Evolutionary conservation across 2,113 vertebrate species (phyloP), one percentile per base, ranked within the genome.

Genomic region (Xenopus borealis): DNA sequence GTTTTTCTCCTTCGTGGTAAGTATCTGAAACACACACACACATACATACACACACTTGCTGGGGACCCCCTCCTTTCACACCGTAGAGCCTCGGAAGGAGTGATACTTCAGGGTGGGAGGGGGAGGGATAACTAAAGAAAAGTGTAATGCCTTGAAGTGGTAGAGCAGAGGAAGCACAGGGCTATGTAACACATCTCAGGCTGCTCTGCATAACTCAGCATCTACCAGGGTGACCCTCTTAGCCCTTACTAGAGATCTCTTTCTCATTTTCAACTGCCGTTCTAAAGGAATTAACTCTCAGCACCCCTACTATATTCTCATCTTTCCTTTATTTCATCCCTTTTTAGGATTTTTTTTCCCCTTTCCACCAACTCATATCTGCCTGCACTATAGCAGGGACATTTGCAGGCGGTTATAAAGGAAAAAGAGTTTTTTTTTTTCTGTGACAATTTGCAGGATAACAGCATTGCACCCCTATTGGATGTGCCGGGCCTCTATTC

Each of bases 141-240:
- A 70, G 66, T 69, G 74, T 70, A 70, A 70, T 63, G 66, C 74
- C 74, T 76, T 76, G 74, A 76, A 76, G 74, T 76, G 74, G 74
- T 70, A 70, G 74, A 70, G 64, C 17, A 64, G 67, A 64, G 66
- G 59, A 76, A 76, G 58, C 66, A 53, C 66, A 75, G 30, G 62
- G 58, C 66, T 63, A 76, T 69, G 72, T 69, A 76, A 65, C 66
- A 76, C 74, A 76, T 76, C 74, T 70, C 67, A 64, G 47, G 0
- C 74, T 76, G 58, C 66, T 76, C 72, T 58, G 23, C 59, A 70
- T 18, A 63, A 19, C 66, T 17, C 67, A 69, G 59, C 59, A 76
- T 70, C 64, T 46, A 14, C 76, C 0, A 63, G 66, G 19, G 58
- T 23, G 27, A 52, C 11, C 20, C 73, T 62, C 66, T 19, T 44